These are phyloP conservation scores for Anas acuta DNA, from an alignment of 2,797 vertebrate genomes.

Conservation along the genomic window DNA sequence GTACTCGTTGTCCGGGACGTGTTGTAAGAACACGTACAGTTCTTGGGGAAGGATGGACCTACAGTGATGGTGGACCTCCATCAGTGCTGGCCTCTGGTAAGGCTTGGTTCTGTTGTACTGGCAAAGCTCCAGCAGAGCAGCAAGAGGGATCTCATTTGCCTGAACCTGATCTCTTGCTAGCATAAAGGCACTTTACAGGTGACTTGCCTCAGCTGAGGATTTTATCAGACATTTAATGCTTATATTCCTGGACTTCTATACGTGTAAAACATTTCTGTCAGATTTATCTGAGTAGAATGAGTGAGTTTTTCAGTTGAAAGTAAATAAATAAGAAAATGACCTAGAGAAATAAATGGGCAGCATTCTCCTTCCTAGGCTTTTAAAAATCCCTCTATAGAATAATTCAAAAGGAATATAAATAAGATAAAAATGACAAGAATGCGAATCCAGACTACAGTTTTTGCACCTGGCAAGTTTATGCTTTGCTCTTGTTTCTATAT, in stretches of 20 bases:
- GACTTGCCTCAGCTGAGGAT: background rate
- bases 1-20: accelerated
- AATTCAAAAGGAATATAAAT: background rate
- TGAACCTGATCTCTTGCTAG: background rate
- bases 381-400: background rate
- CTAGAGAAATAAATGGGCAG: background rate
- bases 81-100: background rate
- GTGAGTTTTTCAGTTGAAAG: background rate
- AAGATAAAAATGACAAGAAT: background rate
- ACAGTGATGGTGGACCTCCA: background rate
- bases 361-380: background rate
- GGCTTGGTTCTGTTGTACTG: background rate
- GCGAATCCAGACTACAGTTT: background rate
- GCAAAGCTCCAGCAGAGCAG: background rate
- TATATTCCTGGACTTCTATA: background rate
- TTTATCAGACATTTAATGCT: background rate
- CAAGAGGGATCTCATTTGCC: background rate
- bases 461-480: background rate
- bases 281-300: background rate
- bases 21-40: background rate
- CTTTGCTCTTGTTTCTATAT: background rate
- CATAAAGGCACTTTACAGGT: background rate
- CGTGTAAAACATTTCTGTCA: background rate
- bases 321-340: background rate
- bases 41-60: background rate